Evolutionary conservation across 2,888 invertebrate genomes (phyloP), one percentile per base, ranked within the genome.

Genomic region (Autographa pulchrina): DNA sequence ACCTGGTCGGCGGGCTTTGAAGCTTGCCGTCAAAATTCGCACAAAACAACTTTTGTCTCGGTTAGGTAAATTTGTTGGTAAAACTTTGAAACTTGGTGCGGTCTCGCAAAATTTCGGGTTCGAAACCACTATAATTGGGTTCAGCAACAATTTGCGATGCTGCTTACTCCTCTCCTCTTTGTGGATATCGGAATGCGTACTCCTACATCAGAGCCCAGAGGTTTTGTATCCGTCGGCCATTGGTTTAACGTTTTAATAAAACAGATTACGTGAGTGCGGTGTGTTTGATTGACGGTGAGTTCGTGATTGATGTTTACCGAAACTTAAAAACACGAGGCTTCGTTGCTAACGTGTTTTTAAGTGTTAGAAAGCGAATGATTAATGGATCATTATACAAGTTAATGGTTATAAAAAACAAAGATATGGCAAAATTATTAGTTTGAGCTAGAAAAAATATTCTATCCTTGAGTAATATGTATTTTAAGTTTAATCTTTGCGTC

Each of bases 91-190:
- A 84, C 74, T 81, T 80, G 83, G 80, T 74, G 82, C 77, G 83
- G 81, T 70, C 63, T 76, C 84, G 77, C 82, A 71, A 78, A 86
- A 83, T 80, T 83, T 89, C 78, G 86, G 87, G 86, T 76, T 80
- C 78, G 79, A 56, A 77, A 86, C 86, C 81, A 83, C 84, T 81
- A 87, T 92, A 92, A 92, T 93, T 92, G 90, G 90, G 87, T 93
- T 93, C 85, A 74, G 82, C 81, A 91, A 92, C 92, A 91, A 92
- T 92, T 92, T 89, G 83, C 79, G 78, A 85, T 77, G 77, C 80
- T 72, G 83, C 83, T 85, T 83, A 79, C 77, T 83, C 25, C 2
- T 25, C 25, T 25, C 25, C 25, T 25, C 84, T 85, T 86, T 83
- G 81, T 82, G 52, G 66, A 78, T 78, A 72, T 68, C 74, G 77